Evolutionary conservation across 1,140 invertebrate genomes (phyloP).

Genomic region (Popillia japonica): DNA sequence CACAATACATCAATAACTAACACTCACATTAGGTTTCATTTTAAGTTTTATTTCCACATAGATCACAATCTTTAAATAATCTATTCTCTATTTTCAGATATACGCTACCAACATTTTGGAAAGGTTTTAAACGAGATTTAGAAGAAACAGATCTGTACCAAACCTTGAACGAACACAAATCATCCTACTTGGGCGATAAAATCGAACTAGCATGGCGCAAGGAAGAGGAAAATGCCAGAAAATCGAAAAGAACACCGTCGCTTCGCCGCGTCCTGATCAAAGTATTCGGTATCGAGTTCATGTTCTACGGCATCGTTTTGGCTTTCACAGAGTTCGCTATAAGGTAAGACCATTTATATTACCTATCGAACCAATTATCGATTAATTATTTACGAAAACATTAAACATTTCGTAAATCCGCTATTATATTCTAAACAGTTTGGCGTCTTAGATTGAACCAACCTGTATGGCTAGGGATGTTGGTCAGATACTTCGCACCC

Average conservation of each 20-base stretch:
- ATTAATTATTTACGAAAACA: neutral
- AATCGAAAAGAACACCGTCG: constrained; percentile 54
- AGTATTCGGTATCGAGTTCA: constrained; percentile 55
- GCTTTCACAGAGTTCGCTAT: constrained; percentile 54
- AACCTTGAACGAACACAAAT: constrained; percentile 66
- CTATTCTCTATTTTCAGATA: constrained; percentile 56
- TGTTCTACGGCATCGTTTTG: constrained; percentile 56
- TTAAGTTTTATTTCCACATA: no score
- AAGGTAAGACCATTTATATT: constrained; percentile 49
- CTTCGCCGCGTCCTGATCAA: constrained; percentile 52
- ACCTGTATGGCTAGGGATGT: constrained; percentile 74
- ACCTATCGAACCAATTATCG: neutral
- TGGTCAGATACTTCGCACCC: constrained; percentile 75
- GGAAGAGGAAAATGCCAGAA: constrained; percentile 58
- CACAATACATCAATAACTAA: no score
- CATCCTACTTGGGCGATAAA: constrained; percentile 65
- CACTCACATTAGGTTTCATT: no score
- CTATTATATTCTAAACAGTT: constrained; percentile 39
- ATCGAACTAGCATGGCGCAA: constrained; percentile 64
- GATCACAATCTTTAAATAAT: no score
- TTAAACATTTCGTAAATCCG: neutral
- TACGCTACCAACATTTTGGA: constrained; percentile 64
- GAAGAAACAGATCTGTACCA: constrained; percentile 68
- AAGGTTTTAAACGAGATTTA: constrained; percentile 65
- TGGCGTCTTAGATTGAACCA: constrained; percentile 69